Evolutionary conservation across 2,797 vertebrate species (phyloP).

Genomic region (Acrocephalus scirpaceus): DNA sequence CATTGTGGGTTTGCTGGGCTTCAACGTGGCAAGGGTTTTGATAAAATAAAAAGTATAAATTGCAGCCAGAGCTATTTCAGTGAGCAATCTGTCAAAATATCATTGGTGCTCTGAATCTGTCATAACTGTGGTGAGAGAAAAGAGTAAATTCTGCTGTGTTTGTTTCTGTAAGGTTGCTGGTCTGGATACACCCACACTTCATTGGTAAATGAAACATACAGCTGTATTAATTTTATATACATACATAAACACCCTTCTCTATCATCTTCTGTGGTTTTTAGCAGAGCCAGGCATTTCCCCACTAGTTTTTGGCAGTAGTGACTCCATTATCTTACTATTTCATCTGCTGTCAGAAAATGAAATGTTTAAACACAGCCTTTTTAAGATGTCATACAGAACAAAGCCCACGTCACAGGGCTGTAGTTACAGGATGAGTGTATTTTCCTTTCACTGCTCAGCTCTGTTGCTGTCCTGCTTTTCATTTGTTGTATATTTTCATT

Average conservation of each 20-base stretch:
- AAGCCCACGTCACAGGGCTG: background rate
- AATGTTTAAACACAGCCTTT: background rate
- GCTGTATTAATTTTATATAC: background rate
- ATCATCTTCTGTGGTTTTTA: background rate
- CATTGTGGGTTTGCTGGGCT: background rate
- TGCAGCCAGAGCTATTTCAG: background rate
- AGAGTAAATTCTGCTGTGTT: background rate
- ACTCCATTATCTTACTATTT: background rate
- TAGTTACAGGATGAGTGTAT: background rate
- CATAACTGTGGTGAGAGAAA: background rate
- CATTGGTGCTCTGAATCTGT: background rate
- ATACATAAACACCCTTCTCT: background rate
- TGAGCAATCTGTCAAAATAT: background rate
- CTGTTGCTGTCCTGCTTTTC: background rate
- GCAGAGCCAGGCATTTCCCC: background rate
- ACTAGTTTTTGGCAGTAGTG: background rate
- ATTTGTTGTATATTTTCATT: background rate
- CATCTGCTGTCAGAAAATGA: background rate
- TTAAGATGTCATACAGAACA: background rate
- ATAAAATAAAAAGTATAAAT: constrained; percentile 5
- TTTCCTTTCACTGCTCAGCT: background rate
- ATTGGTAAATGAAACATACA: background rate
- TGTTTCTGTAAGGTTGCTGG: background rate
- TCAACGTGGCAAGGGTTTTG: background rate
- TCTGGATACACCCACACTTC: background rate